phyloP scores from a whole-genome alignment of 2,888 invertebrate genomes.

The Luffia ferchaultella region DNA sequence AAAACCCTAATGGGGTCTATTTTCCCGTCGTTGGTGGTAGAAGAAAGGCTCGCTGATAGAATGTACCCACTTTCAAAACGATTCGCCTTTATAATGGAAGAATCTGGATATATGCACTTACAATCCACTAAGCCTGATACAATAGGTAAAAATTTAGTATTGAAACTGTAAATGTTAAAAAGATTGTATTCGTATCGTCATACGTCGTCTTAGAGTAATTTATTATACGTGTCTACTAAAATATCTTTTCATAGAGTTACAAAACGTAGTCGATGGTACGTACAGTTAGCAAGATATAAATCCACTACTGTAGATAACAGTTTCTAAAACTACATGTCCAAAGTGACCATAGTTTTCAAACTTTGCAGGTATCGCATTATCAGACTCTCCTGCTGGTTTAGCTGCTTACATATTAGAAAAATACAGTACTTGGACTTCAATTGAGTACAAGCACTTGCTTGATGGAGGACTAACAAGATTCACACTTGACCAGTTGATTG shows the following conservation, averaged over 20 bases:
- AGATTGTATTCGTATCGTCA: too few species aligned
- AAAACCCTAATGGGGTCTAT: conserved; percentile 39
- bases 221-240: too few species aligned
- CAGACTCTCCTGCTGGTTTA: conserved; percentile 74
- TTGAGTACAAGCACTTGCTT: conserved; percentile 38
- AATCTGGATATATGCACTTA: conserved; percentile 64
- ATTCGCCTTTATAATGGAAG: conserved; percentile 4
- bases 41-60: conserved; percentile 14
- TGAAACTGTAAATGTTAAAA: too few species aligned
- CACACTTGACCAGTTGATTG: conserved; percentile 70
- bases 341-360: too few species aligned
- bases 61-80: conserved; percentile 6
- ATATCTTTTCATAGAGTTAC: too few species aligned
- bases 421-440: conserved; percentile 74
- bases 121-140: conserved; percentile 92
- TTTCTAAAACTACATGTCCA: too few species aligned
- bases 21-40: conserved; percentile 51
- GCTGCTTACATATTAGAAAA: conserved; percentile 81
- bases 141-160: conserved; percentile 73
- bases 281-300: too few species aligned
- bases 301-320: too few species aligned
- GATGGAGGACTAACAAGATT: conserved; percentile 73
- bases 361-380: conserved; percentile 65
- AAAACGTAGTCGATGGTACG: too few species aligned
- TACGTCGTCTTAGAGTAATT: too few species aligned